A percentile compares a stretch with the other conserved stretches of the same genome.
Evolutionary conservation across 1,140 invertebrate genomes (phyloP).

Genomic region (Ephestia elutella): DNA sequence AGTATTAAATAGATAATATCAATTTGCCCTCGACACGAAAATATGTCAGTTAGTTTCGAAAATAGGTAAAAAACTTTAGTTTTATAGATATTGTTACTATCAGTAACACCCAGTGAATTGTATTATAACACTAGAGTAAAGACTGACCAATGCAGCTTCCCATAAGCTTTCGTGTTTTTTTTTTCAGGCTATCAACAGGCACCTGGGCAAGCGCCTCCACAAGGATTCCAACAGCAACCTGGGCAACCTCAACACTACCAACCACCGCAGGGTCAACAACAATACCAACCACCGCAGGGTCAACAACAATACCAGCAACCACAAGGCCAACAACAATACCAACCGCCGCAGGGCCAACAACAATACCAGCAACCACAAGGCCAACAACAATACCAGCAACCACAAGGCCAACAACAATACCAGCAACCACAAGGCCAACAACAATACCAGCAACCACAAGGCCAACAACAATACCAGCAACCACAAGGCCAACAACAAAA

Average conservation of each 20-base stretch:
- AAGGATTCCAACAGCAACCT: conserved; percentile 20
- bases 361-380: conserved; percentile 9
- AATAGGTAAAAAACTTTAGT: too few species aligned
- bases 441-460: neutral
- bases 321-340: conserved; percentile 9
- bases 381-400: too few species aligned
- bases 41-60: too few species aligned
- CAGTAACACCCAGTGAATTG: too few species aligned
- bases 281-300: conserved; percentile 14
- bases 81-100: too few species aligned
- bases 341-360: conserved; percentile 15
- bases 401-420: neutral
- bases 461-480: conserved; percentile 22
- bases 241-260: neutral
- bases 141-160: too few species aligned
- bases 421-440: conserved; percentile 13
- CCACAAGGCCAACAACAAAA: conserved; percentile 20
- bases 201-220: conserved; percentile 13
- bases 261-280: conserved; percentile 10
- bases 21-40: too few species aligned
- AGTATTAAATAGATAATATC: too few species aligned
- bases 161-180: too few species aligned
- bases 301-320: conserved; percentile 15
- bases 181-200: conserved; percentile 12
- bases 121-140: too few species aligned